Evolutionary conservation across 2,888 invertebrate species (phyloP).

Genomic region (Meiosimyza platycephala): DNA sequence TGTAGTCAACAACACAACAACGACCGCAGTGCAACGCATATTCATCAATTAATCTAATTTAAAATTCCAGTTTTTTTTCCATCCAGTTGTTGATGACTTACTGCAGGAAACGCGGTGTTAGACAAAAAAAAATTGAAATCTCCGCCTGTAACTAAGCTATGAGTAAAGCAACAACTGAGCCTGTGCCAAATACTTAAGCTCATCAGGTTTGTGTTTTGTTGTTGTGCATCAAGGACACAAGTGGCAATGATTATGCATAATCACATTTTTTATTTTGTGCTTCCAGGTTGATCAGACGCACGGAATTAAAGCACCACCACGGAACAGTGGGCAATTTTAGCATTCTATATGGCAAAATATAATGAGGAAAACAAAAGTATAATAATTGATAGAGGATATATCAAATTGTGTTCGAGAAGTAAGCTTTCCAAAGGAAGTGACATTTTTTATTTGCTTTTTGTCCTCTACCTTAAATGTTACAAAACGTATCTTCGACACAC

Average conservation of each 20-base stretch:
- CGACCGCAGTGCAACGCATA: conserved; percentile 47
- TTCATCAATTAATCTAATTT: conserved; percentile 66
- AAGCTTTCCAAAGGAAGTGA: too few relatives aligned
- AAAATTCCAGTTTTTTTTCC: conserved; percentile 51
- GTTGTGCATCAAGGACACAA: conserved; percentile 43
- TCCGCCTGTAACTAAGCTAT: conserved; percentile 12
- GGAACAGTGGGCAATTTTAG: neutral
- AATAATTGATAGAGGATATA: too few relatives aligned
- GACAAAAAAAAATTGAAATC: conserved; percentile 21
- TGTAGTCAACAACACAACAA: conserved; percentile 35
- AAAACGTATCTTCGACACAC: too few relatives aligned
- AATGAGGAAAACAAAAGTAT: neutral
- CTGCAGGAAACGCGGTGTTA: neutral
- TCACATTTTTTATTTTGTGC: conserved; percentile 46
- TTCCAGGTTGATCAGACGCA: conserved; percentile 50
- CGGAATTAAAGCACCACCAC: conserved; percentile 6
- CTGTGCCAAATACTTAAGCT: conserved; percentile 47
- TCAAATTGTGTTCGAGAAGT: too few relatives aligned
- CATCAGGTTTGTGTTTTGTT: conserved; percentile 45
- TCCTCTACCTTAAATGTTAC: too few relatives aligned
- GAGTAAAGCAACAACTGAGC: conserved; percentile 38
- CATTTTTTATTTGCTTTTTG: too few relatives aligned
- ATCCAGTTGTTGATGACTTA: conserved; percentile 32
- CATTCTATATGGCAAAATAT: neutral
- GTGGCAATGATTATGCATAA: conserved; percentile 53